Evolutionary conservation across 2,113 vertebrate species (phyloP).

Genomic region (Cyrtonyx montezumae): DNA sequence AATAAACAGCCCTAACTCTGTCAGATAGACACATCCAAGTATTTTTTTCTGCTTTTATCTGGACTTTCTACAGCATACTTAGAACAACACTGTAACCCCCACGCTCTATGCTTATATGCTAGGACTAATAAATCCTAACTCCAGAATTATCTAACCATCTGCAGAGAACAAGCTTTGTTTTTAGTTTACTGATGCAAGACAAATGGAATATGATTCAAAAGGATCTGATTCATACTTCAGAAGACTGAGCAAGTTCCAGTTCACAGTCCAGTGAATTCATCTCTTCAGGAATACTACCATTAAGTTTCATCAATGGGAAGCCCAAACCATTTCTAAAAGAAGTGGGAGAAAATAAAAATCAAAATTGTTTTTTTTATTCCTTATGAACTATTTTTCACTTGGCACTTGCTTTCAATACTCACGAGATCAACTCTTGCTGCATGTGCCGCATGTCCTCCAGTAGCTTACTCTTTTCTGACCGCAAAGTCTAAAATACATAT

Average conservation of each 20-base stretch:
- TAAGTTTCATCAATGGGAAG: conserved; percentile 74
- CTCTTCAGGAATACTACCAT: conserved; percentile 68
- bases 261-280: conserved; percentile 81
- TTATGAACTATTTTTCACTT: not conserved
- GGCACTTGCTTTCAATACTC: conserved; percentile 39
- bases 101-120: rapidly evolving
- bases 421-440: conserved; percentile 86
- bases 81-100: not conserved
- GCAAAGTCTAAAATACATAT: conserved; percentile 61
- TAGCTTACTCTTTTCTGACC: conserved; percentile 85
- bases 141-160: not conserved
- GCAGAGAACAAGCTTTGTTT: not conserved
- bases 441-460: conserved; percentile 83
- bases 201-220: not conserved
- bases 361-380: not conserved
- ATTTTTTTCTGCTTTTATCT: not conserved
- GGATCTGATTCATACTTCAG: conserved; percentile 77
- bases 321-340: conserved; percentile 66
- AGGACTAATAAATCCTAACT: not conserved
- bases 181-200: not conserved
- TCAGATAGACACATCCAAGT: not conserved
- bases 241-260: conserved; percentile 85
- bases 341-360: not conserved
- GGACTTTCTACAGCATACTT: not conserved
- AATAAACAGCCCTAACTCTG: not conserved